Evolutionary conservation across 2,888 invertebrate genomes (phyloP).

Genomic region (Ormyrus rosae): DNA sequence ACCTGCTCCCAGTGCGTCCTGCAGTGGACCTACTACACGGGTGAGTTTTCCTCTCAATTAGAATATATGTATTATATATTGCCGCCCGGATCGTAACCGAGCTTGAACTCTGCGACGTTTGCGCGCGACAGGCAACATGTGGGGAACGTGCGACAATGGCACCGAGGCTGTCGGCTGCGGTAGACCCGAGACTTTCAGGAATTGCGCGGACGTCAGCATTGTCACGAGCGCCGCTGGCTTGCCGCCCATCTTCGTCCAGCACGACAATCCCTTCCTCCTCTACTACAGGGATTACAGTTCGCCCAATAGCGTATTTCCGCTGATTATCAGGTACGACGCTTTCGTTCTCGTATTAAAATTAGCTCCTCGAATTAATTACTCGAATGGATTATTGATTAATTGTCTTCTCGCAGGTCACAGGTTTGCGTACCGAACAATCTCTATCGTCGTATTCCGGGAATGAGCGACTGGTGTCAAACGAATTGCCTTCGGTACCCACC

Average conservation of each 20-base stretch:
- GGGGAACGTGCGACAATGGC: constrained; percentile 91
- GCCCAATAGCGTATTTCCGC: constrained; percentile 83
- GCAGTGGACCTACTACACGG: constrained; percentile 95
- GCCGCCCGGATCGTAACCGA: no score
- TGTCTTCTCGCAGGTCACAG: constrained; percentile 80
- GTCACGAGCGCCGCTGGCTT: constrained; percentile 87
- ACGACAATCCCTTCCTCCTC: constrained; percentile 85
- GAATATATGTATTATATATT: background rate
- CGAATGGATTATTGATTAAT: background rate
- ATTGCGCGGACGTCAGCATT: constrained; percentile 92
- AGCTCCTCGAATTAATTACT: no score
- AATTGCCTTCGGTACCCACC: constrained; percentile 93
- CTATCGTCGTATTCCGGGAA: constrained; percentile 84
- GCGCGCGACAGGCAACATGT: constrained; percentile 85
- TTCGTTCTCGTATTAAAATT: no score
- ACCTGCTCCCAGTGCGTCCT: constrained; percentile 93
- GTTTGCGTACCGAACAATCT: constrained; percentile 82
- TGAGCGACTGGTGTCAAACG: constrained; percentile 89
- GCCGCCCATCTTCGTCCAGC: constrained; percentile 82
- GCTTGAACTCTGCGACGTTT: no score
- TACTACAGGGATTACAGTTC: constrained; percentile 84
- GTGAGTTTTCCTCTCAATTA: constrained; percentile 70
- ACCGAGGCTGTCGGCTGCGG: constrained; percentile 93
- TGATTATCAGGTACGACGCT: constrained; percentile 83
- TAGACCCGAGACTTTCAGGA: constrained; percentile 92